Conservation (phyloP, 1,140 invertebrate species). For the Piezodorus guildinii region DNA sequence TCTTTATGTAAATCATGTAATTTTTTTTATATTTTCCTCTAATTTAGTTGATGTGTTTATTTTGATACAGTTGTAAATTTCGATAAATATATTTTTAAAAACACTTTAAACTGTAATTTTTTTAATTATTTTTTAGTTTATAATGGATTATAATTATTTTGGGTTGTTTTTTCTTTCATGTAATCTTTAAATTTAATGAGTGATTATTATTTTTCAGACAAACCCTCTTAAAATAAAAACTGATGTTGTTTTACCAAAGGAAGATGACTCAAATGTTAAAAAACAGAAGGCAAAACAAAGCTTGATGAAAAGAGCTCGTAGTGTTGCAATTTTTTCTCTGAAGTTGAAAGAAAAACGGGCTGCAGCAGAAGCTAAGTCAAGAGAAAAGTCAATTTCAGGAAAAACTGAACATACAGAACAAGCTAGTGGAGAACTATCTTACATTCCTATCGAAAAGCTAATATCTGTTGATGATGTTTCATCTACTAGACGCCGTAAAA, state of each 20-base stretch:
- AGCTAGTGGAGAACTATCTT: conserved; percentile 58
- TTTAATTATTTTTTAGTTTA: too few relatives aligned
- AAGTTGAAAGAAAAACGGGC: conserved; percentile 63
- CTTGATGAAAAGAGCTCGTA: conserved; percentile 65
- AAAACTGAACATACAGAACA: conserved; percentile 40
- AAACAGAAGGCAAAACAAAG: conserved; percentile 45
- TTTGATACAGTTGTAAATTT: too few relatives aligned
- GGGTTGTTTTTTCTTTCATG: too few relatives aligned
- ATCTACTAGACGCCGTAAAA: not conserved
- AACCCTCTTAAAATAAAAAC: conserved; percentile 21
- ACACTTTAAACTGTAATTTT: too few relatives aligned
- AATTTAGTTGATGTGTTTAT: too few relatives aligned
- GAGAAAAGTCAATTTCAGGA: conserved; percentile 27
- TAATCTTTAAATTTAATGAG: too few relatives aligned
- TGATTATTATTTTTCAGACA: not conserved
- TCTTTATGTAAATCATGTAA: too few relatives aligned
- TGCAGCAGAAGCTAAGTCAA: conserved; percentile 51
- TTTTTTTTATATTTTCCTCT: too few relatives aligned
- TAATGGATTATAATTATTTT: too few relatives aligned
- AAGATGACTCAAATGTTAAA: conserved; percentile 34
- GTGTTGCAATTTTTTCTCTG: conserved; percentile 69
- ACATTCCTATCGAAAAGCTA: conserved; percentile 66
- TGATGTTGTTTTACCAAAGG: conserved; percentile 43
- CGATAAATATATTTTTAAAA: too few relatives aligned
- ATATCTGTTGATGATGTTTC: conserved; percentile 32